Conservation (phyloP, 2,113 vertebrate species). For the Mellivora capensis region DNA sequence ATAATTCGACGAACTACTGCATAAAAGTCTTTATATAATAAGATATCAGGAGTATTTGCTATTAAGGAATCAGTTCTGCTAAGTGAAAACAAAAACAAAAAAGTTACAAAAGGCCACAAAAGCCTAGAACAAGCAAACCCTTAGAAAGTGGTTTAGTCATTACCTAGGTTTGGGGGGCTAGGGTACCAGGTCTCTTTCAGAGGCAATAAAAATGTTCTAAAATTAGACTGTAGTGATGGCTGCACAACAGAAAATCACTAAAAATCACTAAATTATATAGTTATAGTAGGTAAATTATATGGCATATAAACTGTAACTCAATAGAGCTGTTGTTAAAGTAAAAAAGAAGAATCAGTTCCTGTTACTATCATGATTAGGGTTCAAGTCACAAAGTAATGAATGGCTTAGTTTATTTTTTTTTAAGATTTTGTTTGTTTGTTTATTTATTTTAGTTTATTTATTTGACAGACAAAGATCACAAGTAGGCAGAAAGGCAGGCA, state of each 20-base stretch:
- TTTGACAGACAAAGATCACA: too few species aligned
- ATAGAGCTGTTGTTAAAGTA: not conserved
- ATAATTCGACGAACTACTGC: not conserved
- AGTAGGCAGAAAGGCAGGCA: too few species aligned
- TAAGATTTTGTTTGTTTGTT: too few species aligned
- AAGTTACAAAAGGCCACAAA: not conserved
- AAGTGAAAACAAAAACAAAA: not conserved
- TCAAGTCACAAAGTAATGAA: not conserved
- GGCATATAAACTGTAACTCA: not conserved
- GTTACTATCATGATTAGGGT: not conserved
- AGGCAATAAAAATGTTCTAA: not conserved
- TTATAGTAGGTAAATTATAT: not conserved
- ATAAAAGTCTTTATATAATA: not conserved
- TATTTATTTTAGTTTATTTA: too few species aligned
- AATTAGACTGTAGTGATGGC: not conserved
- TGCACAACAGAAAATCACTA: not conserved
- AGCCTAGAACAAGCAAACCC: not conserved
- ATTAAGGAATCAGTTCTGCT: not conserved
- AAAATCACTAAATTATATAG: not conserved
- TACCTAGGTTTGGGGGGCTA: not conserved
- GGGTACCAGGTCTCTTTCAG: not conserved
- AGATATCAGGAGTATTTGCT: not conserved
- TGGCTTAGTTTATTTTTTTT: too few species aligned
- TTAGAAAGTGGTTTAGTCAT: not conserved
- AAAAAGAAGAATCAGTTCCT: not conserved